Evolutionary conservation across 2,113 vertebrate genomes (phyloP).

Genomic region (Ascaphus truei): DNA sequence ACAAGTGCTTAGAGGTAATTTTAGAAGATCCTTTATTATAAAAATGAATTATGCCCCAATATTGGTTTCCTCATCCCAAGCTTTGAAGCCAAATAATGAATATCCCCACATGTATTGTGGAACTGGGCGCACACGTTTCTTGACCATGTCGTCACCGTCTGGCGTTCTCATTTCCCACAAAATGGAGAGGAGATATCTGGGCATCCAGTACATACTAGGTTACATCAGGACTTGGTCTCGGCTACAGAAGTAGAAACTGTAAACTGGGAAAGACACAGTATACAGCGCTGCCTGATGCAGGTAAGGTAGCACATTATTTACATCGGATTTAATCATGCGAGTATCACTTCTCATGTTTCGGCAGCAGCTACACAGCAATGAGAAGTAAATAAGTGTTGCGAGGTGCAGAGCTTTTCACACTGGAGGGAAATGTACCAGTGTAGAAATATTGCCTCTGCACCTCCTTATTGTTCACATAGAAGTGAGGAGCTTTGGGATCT

Average conservation of each 20-base stretch:
- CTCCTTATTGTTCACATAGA: neutral
- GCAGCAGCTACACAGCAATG: neutral
- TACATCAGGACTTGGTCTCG: neutral
- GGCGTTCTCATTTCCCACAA: conserved; percentile 2
- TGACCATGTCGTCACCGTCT: neutral
- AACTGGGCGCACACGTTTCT: too few species aligned
- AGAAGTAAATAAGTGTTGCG: conserved; percentile 1
- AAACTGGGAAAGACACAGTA: neutral
- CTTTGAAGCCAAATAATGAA: too few species aligned
- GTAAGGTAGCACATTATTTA: neutral
- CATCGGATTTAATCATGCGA: conserved; percentile 3
- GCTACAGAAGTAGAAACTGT: neutral
- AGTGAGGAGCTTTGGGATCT: conserved; percentile 42
- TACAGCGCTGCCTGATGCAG: neutral
- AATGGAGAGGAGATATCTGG: neutral
- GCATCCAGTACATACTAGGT: neutral
- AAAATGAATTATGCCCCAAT: too few species aligned
- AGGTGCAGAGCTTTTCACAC: neutral
- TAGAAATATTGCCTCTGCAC: neutral
- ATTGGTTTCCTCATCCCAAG: too few species aligned
- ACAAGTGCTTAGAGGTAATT: too few species aligned
- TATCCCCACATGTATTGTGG: too few species aligned
- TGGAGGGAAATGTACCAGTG: neutral
- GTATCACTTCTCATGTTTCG: neutral
- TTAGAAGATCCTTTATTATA: too few species aligned